Evolutionary conservation across 2,113 vertebrate species (phyloP), one percentile per base, ranked within the genome.

Genomic region (Percopsis transmontana): DNA sequence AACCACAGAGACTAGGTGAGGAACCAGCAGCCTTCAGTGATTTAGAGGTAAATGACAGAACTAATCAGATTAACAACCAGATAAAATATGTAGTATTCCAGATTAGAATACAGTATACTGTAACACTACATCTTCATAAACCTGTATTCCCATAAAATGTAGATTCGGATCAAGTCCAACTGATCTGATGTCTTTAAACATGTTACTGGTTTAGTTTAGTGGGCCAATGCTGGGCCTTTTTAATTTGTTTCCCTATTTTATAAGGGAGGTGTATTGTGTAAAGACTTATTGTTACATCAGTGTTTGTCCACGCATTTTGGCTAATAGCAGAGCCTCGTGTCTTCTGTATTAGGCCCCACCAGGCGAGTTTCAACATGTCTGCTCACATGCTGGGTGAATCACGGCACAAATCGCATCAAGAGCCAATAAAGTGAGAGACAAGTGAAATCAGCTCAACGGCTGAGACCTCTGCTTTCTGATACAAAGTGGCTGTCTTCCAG

Each of bases 361-460:
- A 58, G 56, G 74, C 52, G 0, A 11, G 83, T 88, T 82, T 41
- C 76, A 76, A 88, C 89, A 85, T 27, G 81, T 24, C 44, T 57
- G 59, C 56, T 69, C 75, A 81, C 72, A 68, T 70, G 66, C 52
- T 14, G 40, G 7, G 10, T 85, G 85, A 85, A 72, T 82, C 78
- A 90, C 62, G 58, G 45, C 68, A 23, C 15, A 66, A 68, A 12
- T 19, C 13, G 45, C 53, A 13, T 16, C 58, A 39, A 44, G 21
- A 45, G 14, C 15, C 58, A 47, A 55, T 53, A 48, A 5, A 77
- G 80, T 1, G 5, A 33, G 27, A 33, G 27, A 33, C 5, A 89
- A 87, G 47, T 61, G 72, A 87, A 70, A 87, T 57, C 6, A 10
- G 5, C 3, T 16, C 12, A 14, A 14, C 14, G 12, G 21, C 19